Percentiles rank a stretch among this genome's conserved stretches.
phyloP scores from a whole-genome alignment of 1,140 invertebrate species.

The Helicoverpa armigera region DNA sequence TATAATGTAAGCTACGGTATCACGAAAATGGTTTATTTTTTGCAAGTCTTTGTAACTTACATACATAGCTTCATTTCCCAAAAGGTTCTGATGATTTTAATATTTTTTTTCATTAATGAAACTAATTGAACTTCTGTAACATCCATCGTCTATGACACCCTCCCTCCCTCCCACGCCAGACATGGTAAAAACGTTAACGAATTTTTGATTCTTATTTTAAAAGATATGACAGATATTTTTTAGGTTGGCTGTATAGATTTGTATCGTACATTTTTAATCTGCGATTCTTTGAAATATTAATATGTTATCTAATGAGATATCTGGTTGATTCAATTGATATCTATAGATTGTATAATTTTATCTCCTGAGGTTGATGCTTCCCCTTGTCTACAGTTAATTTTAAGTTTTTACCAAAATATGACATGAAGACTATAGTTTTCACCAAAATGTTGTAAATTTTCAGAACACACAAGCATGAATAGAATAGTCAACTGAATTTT shows the following conservation, averaged over 20 bases:
- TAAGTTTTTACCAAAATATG: no score
- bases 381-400: no score
- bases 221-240: constrained; percentile 43
- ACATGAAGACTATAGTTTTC: no score
- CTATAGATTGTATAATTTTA: no score
- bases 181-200: constrained; percentile 48
- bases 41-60: no score
- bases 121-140: constrained; percentile 6
- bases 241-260: constrained; percentile 22
- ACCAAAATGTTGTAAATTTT: no score
- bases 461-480: no score
- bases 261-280: constrained; percentile 27
- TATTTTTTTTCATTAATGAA: background rate
- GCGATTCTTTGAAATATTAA: constrained; percentile 18
- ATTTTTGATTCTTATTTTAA: constrained; percentile 47
- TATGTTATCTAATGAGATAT: constrained; percentile 1
- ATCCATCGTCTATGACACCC: background rate
- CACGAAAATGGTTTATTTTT: no score
- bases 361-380: no score
- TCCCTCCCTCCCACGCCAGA: constrained; percentile 47
- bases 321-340: constrained; percentile 14
- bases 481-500: no score
- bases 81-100: background rate
- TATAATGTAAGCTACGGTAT: no score
- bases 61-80: no score